Percentiles rank a stretch among this genome's conserved stretches.
phyloP scores from a whole-genome alignment of 2,113 vertebrate genomes.

The Urocynchramus pylzowi region DNA sequence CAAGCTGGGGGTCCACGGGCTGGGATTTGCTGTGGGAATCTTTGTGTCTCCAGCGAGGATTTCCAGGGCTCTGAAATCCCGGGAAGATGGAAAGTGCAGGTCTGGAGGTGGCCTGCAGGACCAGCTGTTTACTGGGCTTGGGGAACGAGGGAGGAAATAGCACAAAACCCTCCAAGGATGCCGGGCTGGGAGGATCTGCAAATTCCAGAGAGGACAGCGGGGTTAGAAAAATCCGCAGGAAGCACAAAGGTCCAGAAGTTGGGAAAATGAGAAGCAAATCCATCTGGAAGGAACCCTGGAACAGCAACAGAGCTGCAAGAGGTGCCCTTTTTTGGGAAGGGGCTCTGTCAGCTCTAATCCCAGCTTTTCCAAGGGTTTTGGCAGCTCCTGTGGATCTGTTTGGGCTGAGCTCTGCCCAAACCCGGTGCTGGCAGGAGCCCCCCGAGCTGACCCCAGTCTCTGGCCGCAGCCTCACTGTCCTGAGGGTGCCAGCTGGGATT shows the following conservation, averaged over 20 bases:
- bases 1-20: accelerated
- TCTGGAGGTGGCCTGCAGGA: background rate
- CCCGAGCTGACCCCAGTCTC: background rate
- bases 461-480: background rate
- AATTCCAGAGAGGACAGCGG: slow-evolving; percentile 59
- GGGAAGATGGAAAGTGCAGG: background rate
- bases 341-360: background rate
- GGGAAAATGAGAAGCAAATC: background rate
- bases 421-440: background rate
- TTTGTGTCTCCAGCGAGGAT: background rate
- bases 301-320: background rate
- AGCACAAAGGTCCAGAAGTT: background rate
- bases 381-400: background rate
- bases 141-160: slow-evolving; percentile 40
- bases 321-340: background rate
- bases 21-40: background rate
- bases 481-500: background rate
- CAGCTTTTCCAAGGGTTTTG: background rate
- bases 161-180: slow-evolving; percentile 20
- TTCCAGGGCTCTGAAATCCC: background rate
- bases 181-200: slow-evolving; percentile 16
- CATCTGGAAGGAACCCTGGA: background rate
- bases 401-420: accelerated
- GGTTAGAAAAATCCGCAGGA: slow-evolving; percentile 28
- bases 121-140: background rate